Base-by-base conservation (phyloP, 1,140 invertebrate genomes). In the Drosophila sproati region DNA sequence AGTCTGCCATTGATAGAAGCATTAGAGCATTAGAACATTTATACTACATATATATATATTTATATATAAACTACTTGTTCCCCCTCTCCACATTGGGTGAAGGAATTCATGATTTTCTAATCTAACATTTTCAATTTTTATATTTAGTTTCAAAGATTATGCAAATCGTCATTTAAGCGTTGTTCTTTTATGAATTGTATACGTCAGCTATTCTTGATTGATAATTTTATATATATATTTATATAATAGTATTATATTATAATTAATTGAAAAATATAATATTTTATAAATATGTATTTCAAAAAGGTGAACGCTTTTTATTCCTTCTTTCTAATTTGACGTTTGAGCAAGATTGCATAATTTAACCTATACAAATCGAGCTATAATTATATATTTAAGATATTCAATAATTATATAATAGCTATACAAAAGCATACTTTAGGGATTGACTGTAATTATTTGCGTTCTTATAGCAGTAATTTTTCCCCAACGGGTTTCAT, bases 1-100 rank as follows among this genome's bases (percentile, higher is more conserved):
- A 20, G 20, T 20, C 20, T 20, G 20, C n/a, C 52, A 68, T 52
- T 68, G 54, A 54, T 45, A 29, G 10, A 43, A 51, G 4, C 34
- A 28, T 7, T 41, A 5, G 35, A 8, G n/a, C 43, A 48, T 37
- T 48, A 60, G 41, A 60, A 6, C 12, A 48, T 10, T 28, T 48
- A 12, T 20, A 20, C 3, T 43, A 37, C 2, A 31, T 32, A 2
- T 29, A n/a, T 4, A 8, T 5, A 2, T 48, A 60, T 47, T 35
- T 20, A 1, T 20, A 20, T 20, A 20, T 20, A 12, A 20, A 20
- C 20, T 47, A 7, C 5, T 8, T n/a, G 4, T 43, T 1, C 41
- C 5, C 20, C 10, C 39, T 37, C 43, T 45, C 51, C 34, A 35
- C 31, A 48, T 29, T 29, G 20, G 56, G 29, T 45, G 56, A 34